These are phyloP conservation scores for Choristoneura fumiferana DNA, from an alignment of 1,140 invertebrate species.

Conservation along the genomic window DNA sequence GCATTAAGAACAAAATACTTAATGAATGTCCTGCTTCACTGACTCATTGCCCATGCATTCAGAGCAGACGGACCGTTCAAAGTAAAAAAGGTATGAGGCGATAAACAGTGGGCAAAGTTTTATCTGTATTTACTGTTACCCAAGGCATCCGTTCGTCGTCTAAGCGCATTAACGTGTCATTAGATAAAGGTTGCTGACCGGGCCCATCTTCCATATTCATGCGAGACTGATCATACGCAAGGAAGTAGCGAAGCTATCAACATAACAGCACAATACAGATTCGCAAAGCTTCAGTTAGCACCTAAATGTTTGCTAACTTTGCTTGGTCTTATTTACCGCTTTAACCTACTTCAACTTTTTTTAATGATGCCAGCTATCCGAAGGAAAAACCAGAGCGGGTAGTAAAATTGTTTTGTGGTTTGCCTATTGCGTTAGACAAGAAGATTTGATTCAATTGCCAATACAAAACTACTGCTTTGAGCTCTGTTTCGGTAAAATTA, in stretches of 20 bases:
- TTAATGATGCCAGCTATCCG: constrained; percentile 2
- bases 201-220: constrained; percentile 35
- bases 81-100: constrained; percentile 61
- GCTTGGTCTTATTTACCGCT: constrained; percentile 1
- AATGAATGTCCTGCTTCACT: constrained; percentile 51
- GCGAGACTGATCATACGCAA: constrained; percentile 9
- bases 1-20: no score
- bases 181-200: constrained; percentile 73
- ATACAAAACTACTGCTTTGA: no score
- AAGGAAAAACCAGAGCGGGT: neutral
- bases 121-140: constrained; percentile 72
- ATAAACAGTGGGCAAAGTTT: constrained; percentile 62
- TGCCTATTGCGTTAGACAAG: no score
- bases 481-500: no score
- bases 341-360: constrained; percentile 1
- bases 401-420: no score
- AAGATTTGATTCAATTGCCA: no score
- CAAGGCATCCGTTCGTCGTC: constrained; percentile 46
- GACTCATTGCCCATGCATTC: constrained; percentile 76
- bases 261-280: constrained; percentile 17
- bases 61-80: constrained; percentile 60
- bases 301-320: constrained; percentile 14
- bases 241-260: constrained; percentile 1
- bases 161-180: constrained; percentile 69
- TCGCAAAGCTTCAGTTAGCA: constrained; percentile 16